Percentiles rank a stretch among this genome's conserved stretches.
phyloP scores from a whole-genome alignment of 1,140 invertebrate species.

The Carposina sasakii region DNA sequence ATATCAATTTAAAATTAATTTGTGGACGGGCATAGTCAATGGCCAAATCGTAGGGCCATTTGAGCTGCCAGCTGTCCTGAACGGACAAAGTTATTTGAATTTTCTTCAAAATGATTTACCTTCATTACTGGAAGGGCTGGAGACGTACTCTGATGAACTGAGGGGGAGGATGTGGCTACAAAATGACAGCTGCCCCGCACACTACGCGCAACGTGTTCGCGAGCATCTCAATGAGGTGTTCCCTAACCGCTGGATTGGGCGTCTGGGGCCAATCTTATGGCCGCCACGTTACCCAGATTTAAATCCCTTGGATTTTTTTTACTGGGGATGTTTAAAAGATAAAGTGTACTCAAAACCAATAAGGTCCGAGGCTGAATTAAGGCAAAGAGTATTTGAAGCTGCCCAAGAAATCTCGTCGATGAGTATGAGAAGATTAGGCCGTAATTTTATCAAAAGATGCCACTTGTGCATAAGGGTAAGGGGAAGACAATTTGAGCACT shows the following conservation, averaged over 20 bases:
- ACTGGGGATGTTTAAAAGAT: not conserved
- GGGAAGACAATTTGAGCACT: not conserved
- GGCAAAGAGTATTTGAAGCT: not conserved
- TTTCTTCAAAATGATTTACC: not conserved
- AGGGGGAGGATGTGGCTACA: too few relatives aligned
- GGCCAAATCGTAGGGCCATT: not conserved
- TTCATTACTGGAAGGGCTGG: not conserved
- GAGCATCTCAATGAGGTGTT: not conserved
- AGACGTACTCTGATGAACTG: too few relatives aligned
- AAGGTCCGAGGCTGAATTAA: not conserved
- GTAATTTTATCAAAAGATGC: not conserved
- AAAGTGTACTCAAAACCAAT: not conserved
- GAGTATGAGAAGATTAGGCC: constrained; percentile 1
- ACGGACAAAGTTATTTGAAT: not conserved
- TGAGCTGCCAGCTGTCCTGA: not conserved
- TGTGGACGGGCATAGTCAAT: not conserved
- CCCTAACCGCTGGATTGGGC: constrained; percentile 8
- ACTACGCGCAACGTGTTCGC: constrained; percentile 1
- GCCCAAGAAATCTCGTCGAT: not conserved
- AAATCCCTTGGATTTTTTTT: not conserved
- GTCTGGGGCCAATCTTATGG: constrained; percentile 6
- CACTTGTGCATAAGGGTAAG: not conserved
- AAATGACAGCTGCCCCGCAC: too few relatives aligned
- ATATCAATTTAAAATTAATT: not conserved
- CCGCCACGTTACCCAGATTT: not conserved